A percentile compares a stretch with the other conserved stretches of the same genome.
These are phyloP conservation scores for Turritopsis dohrnii DNA, from an alignment of 30 jellyfish, hydroid and myxozoan species.

Conservation along the genomic window DNA sequence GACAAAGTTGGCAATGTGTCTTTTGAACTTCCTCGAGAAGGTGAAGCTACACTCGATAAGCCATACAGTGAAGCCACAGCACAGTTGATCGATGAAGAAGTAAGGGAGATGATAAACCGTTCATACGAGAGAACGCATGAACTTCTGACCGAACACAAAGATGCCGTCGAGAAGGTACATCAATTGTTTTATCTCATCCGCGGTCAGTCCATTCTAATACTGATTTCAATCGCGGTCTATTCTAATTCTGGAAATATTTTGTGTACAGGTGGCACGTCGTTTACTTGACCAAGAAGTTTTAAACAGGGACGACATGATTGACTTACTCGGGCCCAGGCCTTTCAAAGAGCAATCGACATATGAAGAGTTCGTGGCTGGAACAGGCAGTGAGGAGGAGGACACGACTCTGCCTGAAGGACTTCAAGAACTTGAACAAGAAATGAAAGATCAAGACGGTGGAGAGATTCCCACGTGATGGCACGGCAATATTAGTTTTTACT, in stretches of 20 bases:
- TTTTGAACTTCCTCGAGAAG: constrained; percentile 91
- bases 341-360: constrained; percentile 90
- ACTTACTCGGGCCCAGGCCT: constrained; percentile 92
- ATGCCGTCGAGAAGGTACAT: constrained; percentile 86
- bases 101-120: constrained; percentile 75
- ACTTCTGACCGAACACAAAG: constrained; percentile 57
- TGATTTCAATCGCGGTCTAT: too few species aligned
- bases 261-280: constrained; percentile 77
- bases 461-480: constrained; percentile 13
- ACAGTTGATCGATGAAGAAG: constrained; percentile 95
- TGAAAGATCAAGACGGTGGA: constrained; percentile 48
- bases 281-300: constrained; percentile 83
- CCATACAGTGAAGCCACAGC: constrained; percentile 99
- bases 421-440: constrained; percentile 72
- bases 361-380: constrained; percentile 98
- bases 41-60: constrained; percentile 89
- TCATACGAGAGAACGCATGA: constrained; percentile 67
- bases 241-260: neutral
- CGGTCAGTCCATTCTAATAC: too few species aligned
- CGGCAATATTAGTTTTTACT: neutral
- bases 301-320: constrained; percentile 93
- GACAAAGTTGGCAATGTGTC: constrained; percentile 83
- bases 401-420: constrained; percentile 97
- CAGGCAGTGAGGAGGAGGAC: constrained; percentile 97
- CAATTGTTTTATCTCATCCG: too few species aligned